phyloP scores from a whole-genome alignment of 2,888 invertebrate species.

The Chydorus sphaericus region DNA sequence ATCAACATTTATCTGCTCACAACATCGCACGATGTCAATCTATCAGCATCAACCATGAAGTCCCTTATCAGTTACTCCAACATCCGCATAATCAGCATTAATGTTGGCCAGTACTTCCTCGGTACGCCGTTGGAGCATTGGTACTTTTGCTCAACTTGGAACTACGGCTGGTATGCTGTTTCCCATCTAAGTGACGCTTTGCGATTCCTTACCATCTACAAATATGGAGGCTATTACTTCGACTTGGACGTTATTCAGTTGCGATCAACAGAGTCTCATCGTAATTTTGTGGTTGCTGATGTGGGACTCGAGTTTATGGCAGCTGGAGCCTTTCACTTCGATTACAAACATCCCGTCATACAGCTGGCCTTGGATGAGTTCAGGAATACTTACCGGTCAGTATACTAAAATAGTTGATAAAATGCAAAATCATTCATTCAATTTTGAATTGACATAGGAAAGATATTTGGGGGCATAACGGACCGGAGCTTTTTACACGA shows the following conservation, averaged over 20 bases:
- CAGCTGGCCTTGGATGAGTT: constrained; percentile 24
- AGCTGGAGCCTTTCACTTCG: constrained; percentile 50
- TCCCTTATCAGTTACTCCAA: constrained; percentile 31
- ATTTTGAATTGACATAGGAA: too few species aligned
- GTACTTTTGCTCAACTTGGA: constrained; percentile 38
- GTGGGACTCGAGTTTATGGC: constrained; percentile 42
- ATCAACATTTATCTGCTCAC: constrained; percentile 41
- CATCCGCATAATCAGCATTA: constrained; percentile 35
- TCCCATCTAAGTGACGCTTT: constrained; percentile 49
- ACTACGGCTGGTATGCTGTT: constrained; percentile 26
- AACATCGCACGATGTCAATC: constrained; percentile 29
- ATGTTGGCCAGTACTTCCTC: constrained; percentile 36
- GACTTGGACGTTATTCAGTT: constrained; percentile 57
- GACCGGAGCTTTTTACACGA: constrained; percentile 17
- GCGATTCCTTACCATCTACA: constrained; percentile 50
- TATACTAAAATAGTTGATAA: neutral
- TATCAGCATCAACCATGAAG: neutral
- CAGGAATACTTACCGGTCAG: constrained; percentile 16
- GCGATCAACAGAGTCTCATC: constrained; percentile 38
- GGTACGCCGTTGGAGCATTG: constrained; percentile 42
- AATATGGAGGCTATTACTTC: constrained; percentile 60
- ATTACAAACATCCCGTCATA: constrained; percentile 39
- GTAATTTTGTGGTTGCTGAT: constrained; percentile 48
- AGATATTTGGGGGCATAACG: constrained; percentile 19
- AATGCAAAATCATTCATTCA: neutral